Evolutionary conservation across 2,797 vertebrate genomes (phyloP).

Genomic region (Streptopelia turtur): DNA sequence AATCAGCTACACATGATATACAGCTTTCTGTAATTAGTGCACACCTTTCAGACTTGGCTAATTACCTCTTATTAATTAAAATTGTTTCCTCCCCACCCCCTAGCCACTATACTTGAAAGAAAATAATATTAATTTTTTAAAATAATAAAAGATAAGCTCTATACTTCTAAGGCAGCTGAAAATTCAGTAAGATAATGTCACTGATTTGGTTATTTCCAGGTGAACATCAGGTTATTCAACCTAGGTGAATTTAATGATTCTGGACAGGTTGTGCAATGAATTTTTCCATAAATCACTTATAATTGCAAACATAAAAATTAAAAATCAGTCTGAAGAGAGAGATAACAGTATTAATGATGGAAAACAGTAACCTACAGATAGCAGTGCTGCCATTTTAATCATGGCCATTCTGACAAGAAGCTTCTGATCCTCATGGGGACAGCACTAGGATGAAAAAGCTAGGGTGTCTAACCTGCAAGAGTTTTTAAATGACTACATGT

Average conservation of each 20-base stretch:
- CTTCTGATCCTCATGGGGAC: slow-evolving; percentile 60
- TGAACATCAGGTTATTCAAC: slow-evolving; percentile 89
- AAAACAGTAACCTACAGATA: slow-evolving; percentile 78
- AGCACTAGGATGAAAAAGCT: slow-evolving; percentile 35
- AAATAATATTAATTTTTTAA: not conserved
- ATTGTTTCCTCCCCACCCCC: slow-evolving; percentile 51
- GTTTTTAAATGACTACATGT: slow-evolving; percentile 25
- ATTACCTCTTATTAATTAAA: slow-evolving; percentile 80
- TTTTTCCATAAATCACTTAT: slow-evolving; percentile 86
- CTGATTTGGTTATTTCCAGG: slow-evolving; percentile 84
- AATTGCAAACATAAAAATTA: slow-evolving; percentile 87
- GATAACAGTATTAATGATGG: slow-evolving; percentile 86
- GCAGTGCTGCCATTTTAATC: slow-evolving; percentile 74
- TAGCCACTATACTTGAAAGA: slow-evolving; percentile 19
- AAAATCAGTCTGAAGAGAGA: slow-evolving; percentile 85
- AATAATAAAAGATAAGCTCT: slow-evolving; percentile 27
- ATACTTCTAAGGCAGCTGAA: slow-evolving; percentile 59
- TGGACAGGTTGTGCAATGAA: slow-evolving; percentile 86
- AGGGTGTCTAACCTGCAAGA: not conserved
- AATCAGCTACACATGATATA: slow-evolving; percentile 68
- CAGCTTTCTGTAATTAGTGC: slow-evolving; percentile 74
- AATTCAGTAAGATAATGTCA: slow-evolving; percentile 76
- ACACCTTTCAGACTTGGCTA: slow-evolving; percentile 77
- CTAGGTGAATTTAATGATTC: slow-evolving; percentile 91
- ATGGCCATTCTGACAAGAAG: slow-evolving; percentile 76